Percentiles rank a stretch among this genome's conserved stretches.
phyloP scores from a whole-genome alignment of 2,888 invertebrate genomes.

The Lasius fuliginosus region DNA sequence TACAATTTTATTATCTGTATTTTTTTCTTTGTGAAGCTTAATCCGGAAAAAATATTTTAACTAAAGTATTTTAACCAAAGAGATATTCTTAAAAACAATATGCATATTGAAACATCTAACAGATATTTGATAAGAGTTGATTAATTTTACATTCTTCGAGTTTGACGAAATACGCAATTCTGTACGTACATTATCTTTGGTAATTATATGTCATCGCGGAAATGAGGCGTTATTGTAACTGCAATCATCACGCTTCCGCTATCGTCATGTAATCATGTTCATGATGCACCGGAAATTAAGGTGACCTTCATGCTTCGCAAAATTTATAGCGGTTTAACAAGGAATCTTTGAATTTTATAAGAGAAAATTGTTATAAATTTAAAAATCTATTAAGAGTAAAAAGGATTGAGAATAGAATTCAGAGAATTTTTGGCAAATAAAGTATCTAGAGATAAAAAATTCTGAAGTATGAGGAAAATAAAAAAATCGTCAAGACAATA shows the following conservation, averaged over 20 bases:
- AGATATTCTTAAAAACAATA: neutral
- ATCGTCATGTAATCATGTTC: conserved; percentile 19
- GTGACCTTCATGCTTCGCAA: conserved; percentile 15
- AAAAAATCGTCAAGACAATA: neutral
- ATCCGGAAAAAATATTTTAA: neutral
- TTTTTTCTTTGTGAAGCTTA: neutral
- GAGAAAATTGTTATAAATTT: neutral
- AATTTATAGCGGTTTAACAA: conserved; percentile 7
- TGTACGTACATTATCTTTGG: neutral
- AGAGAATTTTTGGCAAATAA: neutral
- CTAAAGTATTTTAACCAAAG: neutral
- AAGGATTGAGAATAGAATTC: neutral
- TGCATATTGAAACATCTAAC: neutral
- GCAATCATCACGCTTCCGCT: conserved; percentile 42
- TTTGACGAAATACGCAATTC: neutral
- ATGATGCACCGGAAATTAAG: conserved; percentile 22
- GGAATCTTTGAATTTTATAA: neutral
- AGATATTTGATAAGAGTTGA: neutral
- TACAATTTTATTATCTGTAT: neutral
- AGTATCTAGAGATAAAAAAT: neutral
- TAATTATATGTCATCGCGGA: conserved; percentile 33
- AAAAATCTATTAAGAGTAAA: neutral
- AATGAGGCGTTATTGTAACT: conserved; percentile 11
- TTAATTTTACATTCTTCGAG: neutral
- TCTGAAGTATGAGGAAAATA: neutral